Conservation (phyloP, 2,888 invertebrate genomes). For the Limenitis camilla region DNA sequence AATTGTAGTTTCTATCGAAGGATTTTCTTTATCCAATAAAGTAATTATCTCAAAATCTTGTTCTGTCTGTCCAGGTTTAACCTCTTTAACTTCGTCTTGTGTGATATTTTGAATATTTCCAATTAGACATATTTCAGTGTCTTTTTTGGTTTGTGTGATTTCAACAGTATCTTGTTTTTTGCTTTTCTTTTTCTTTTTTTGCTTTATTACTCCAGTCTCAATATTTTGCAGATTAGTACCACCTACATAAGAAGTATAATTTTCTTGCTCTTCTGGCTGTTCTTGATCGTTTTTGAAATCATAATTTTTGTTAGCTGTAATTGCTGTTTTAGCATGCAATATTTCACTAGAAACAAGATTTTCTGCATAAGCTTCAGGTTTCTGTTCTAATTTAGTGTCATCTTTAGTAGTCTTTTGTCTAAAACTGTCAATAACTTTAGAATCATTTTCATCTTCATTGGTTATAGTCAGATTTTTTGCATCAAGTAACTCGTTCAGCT, state of each 20-base stretch:
- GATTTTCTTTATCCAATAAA: not conserved
- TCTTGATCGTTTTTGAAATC: not conserved
- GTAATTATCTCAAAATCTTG: not conserved
- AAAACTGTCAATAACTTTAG: no score
- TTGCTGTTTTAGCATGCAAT: no score
- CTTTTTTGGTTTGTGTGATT: not conserved
- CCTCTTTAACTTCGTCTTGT: not conserved
- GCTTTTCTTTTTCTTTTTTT: slow-evolving; percentile 43
- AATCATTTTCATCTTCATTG: no score
- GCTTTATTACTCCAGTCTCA: slow-evolving; percentile 27
- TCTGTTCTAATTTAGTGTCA: no score
- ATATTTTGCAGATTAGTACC: not conserved
- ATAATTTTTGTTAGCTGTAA: not conserved
- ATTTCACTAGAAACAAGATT: no score
- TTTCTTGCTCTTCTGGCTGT: not conserved
- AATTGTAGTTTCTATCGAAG: not conserved
- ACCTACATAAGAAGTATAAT: not conserved
- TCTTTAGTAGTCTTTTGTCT: no score
- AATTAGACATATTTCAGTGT: not conserved
- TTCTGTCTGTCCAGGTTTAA: not conserved
- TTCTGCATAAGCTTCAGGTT: no score
- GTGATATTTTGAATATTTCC: not conserved
- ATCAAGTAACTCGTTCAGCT: no score
- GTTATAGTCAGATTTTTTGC: not conserved
- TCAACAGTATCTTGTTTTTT: slow-evolving; percentile 35